Base-by-base conservation (phyloP, 2,888 invertebrate genomes). In the Ferdinandea cuprea region DNA sequence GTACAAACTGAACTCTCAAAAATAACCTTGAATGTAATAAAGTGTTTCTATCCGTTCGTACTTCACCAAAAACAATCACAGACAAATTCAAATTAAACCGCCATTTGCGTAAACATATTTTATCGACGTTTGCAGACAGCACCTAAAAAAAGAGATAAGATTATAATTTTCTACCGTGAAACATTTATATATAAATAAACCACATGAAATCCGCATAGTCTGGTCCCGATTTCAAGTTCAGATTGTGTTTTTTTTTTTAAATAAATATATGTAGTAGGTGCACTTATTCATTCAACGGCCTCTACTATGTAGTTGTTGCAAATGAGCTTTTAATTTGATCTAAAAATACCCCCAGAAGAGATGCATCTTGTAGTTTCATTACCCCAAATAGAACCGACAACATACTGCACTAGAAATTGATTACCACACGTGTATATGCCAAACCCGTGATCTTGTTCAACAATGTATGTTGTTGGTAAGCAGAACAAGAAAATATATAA, bases 321-420 rank as follows among this genome's bases (percentile, higher is more conserved):
- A 58, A 50, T 46, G 28, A 63, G 63, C 61, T 73, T 79, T 72
- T 50, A 48, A 54, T 68, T 52, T 35, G 8, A 7, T 40, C 61
- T 48, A 42, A 66, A 35, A 69, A 74, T 63, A 69, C 56, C 32
- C 28, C 37, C 15, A 19, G 13, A 30, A n/a, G 11, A 61, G 32
- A 32, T 52, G 19, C 59, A 44, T 65, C 63, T 32, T 2, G 15
- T 13, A 52, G 44, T 58, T 66, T 48, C 35, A 66, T 13, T 28
- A 4, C 19, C 32, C 59, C 17, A 15, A 54, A 61, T 59, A 66
- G 59, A 8, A 32, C 9, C 28, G 9, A 8, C 28, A 44, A 17
- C 17, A 35, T 15, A 46, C 40, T 69, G 61, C 25, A 58, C 42
- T 71, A 32, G 32, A 56, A 78, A 71, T 78, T 42, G 9, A 78